Base-by-base conservation (phyloP, 2,888 invertebrate genomes). In the Aricia artaxerxes region DNA sequence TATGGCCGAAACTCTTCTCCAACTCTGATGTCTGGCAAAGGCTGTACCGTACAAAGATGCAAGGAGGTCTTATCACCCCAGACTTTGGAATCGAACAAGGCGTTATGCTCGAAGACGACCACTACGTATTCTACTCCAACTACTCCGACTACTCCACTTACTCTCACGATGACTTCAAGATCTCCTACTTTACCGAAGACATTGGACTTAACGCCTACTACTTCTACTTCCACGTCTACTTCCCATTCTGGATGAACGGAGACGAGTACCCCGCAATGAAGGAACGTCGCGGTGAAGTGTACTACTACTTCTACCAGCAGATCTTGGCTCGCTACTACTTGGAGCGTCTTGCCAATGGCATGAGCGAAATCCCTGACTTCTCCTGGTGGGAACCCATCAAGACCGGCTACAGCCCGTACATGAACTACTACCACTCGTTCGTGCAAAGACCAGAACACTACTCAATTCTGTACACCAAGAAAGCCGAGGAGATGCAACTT, bases 111-210 rank as follows among this genome's bases (percentile, higher is more conserved):
- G 92, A 93, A 79, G 86, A 87, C 38, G 87, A 94, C 73, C 85
- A 90, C n/a, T 95, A 92, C 82, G 88, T 95, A 44, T 91, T 95
- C 84, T 95, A 95, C 80, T 91, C 95, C 31, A 96, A 96, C 87
- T 96, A 96, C 84, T 95, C 95, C 16, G 95, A 93, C 83, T 85
- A 93, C 64, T 85, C 86, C 69, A 88, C 92, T 83, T 95, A 95
- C 85, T 93, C 92, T 82, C 95, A 95, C 83, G 86, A 92, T 1
- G 96, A 97, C 84, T 94, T 95, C 84, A 95, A 93, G 80, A 83
- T 97, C 80, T 92, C 95, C 61, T 97, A 97, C 90, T 96, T 96
- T 90, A 96, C 96, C 57, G 96, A 97, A 86, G 97, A 97, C 85
- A 92, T 97, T 83, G 96, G 96, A 80, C 90, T 96, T 85, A 97